Evolutionary conservation across 2,797 vertebrate genomes (phyloP).

Genomic region (Coracias cyanogaster): DNA sequence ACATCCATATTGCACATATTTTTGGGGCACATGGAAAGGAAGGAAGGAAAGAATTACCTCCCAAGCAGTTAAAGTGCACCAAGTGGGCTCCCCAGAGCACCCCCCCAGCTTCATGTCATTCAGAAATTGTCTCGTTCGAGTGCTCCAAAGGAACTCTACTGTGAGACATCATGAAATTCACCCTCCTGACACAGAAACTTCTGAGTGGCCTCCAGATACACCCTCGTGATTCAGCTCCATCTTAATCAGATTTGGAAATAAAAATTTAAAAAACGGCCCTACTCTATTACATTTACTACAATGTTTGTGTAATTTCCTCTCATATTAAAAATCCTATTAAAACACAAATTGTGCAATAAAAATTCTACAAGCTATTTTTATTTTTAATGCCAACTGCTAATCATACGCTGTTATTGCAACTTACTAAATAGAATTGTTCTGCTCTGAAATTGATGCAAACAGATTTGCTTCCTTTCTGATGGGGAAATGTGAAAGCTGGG

Average conservation of each 20-base stretch:
- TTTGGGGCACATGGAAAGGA: not conserved
- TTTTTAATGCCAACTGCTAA: constrained; percentile 11
- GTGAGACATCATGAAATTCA: not conserved
- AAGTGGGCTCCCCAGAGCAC: not conserved
- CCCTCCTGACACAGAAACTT: not conserved
- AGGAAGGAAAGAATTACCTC: not conserved
- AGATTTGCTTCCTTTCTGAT: not conserved
- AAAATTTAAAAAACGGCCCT: not conserved
- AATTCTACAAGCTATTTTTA: not conserved
- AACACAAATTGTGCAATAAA: not conserved
- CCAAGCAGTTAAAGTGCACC: accelerated
- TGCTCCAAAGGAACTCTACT: not conserved
- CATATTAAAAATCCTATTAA: constrained; percentile 15
- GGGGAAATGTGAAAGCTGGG: not conserved
- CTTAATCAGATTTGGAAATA: not conserved
- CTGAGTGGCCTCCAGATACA: not conserved
- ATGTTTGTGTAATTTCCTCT: not conserved
- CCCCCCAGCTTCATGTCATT: accelerated
- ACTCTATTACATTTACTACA: not conserved
- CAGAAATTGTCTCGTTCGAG: not conserved
- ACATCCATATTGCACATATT: accelerated
- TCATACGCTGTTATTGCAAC: not conserved
- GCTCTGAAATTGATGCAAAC: not conserved
- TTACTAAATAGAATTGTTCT: not conserved
- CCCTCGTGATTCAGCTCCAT: not conserved